phyloP scores from a whole-genome alignment of 1,140 invertebrate genomes.

The Aphidius gifuensis region DNA sequence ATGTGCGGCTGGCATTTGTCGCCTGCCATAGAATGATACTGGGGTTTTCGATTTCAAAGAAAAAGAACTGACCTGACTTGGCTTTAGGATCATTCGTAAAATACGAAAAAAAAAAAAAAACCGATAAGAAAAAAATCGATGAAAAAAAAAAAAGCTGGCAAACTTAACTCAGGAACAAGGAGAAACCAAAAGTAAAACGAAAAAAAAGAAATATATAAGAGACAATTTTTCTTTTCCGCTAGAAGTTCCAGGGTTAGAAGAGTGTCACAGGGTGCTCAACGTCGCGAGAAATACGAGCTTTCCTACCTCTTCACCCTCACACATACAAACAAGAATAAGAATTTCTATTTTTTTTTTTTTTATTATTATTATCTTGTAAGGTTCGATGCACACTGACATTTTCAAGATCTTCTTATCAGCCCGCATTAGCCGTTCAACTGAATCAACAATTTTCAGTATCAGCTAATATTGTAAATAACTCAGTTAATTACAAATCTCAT shows the following conservation, averaged over 20 bases:
- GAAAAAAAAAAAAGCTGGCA: conserved; percentile 27
- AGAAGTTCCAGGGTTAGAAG: not conserved
- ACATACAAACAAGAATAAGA: not conserved
- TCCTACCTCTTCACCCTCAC: not conserved
- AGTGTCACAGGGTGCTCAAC: conserved; percentile 10
- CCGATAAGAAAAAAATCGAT: conserved; percentile 20
- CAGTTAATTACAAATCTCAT: too few species aligned
- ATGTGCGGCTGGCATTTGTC: not conserved
- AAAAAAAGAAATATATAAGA: conserved; percentile 1
- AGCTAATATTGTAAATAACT: too few species aligned
- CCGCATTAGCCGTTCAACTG: conserved; percentile 1
- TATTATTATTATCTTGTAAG: conserved; percentile 1
- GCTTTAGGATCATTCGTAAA: not conserved
- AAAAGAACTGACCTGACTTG: conserved; percentile 1
- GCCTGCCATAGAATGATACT: not conserved
- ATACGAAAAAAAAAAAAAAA: not conserved
- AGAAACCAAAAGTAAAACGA: conserved; percentile 19
- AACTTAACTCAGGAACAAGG: not conserved
- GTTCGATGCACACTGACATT: conserved; percentile 9
- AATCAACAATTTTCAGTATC: too few species aligned
- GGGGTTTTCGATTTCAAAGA: conserved; percentile 3
- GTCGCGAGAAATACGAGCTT: conserved; percentile 22
- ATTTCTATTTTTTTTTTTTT: not conserved
- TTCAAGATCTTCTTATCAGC: conserved; percentile 13
- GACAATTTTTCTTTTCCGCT: conserved; percentile 12